phyloP scores from a whole-genome alignment of 2,113 vertebrate genomes.

The Malurus elegans region DNA sequence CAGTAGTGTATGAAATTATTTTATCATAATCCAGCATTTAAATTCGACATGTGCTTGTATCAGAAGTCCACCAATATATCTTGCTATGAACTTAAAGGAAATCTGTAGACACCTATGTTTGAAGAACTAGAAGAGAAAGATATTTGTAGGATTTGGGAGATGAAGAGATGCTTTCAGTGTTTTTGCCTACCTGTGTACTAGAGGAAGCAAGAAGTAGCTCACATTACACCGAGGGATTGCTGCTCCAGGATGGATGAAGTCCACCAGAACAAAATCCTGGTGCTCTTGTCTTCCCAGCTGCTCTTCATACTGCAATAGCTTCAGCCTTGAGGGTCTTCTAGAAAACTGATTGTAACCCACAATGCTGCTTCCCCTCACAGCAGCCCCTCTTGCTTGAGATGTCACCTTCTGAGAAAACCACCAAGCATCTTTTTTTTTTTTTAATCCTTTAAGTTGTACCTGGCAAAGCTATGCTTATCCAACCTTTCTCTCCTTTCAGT shows the following conservation, averaged over 20 bases:
- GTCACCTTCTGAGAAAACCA: background rate
- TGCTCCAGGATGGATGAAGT: background rate
- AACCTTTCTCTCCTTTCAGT: background rate
- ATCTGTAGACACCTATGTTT: background rate
- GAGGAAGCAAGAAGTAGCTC: background rate
- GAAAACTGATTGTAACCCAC: background rate
- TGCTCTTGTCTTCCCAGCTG: background rate
- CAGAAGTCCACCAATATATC: background rate
- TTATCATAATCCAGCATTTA: background rate
- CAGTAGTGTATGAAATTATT: background rate
- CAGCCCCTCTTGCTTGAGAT: background rate
- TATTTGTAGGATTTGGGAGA: background rate
- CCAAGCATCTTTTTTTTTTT: too few species aligned
- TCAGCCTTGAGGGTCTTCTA: background rate
- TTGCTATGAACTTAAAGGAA: background rate
- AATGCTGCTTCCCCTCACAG: background rate
- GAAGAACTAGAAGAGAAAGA: background rate
- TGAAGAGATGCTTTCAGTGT: background rate
- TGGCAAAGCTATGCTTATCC: background rate
- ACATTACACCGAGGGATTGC: background rate
- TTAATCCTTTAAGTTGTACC: background rate
- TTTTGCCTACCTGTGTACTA: background rate
- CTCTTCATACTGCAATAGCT: background rate
- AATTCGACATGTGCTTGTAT: background rate
- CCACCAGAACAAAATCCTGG: background rate